A percentile compares a stretch with the other conserved stretches of the same genome.
Evolutionary conservation across 30 jellyfish, hydroid and myxozoan species (phyloP).

Genomic region (Turritopsis dohrnii): DNA sequence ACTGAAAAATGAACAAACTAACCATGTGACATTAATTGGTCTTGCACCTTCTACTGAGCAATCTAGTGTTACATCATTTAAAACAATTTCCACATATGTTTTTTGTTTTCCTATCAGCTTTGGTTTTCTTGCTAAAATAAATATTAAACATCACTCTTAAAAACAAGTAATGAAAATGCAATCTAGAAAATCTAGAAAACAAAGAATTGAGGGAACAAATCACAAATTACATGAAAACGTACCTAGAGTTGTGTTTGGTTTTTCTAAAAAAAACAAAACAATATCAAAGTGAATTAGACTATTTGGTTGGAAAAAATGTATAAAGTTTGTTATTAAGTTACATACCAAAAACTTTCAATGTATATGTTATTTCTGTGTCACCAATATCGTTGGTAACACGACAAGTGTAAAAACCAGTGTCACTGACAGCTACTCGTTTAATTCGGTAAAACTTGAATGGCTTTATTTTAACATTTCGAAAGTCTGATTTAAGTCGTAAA

Average conservation of each 20-base stretch:
- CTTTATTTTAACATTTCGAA: neutral
- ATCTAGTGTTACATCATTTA: conserved; percentile 22
- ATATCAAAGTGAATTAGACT: no score
- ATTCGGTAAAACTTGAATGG: conserved; percentile 3
- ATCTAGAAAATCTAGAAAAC: neutral
- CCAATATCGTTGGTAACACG: conserved; percentile 21
- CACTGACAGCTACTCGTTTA: neutral
- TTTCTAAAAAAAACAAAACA: neutral
- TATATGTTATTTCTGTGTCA: neutral
- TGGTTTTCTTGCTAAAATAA: conserved; percentile 13
- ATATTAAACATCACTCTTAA: neutral
- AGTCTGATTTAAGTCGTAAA: neutral
- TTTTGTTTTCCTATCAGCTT: neutral
- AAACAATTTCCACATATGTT: conserved; percentile 21
- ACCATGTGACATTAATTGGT: conserved; percentile 44
- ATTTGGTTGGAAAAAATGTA: no score
- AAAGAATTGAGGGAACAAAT: neutral
- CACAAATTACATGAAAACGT: neutral
- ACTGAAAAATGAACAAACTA: conserved; percentile 1
- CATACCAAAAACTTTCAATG: neutral
- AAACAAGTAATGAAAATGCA: neutral
- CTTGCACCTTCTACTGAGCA: conserved; percentile 29
- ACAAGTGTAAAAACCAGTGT: conserved; percentile 32
- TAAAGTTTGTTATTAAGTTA: neutral
- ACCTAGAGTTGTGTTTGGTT: neutral